Evolutionary conservation across 2,797 vertebrate species (phyloP), one percentile per base, ranked within the genome.

Genomic region (Cyprinella venusta): DNA sequence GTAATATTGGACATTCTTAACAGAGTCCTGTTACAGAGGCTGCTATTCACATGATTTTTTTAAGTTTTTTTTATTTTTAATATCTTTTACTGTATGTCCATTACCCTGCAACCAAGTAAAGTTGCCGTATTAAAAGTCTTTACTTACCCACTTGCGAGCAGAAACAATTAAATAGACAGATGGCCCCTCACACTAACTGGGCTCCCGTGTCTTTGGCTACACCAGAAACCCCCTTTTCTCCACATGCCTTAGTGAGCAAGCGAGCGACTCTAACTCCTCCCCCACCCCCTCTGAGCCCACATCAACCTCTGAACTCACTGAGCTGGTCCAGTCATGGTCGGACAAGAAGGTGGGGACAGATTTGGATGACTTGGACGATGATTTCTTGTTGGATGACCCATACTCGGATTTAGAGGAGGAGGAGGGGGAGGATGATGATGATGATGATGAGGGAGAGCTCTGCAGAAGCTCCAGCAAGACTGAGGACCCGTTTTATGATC

Each of bases 401-500:
- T 96, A 91, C 91, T 95, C 89, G 88, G 94, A 95, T 93, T 93
- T 95, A 64, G 94, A 92, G 91, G 92, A 93, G 42, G 90, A 91
- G 70, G 83, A 76, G 30, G 86, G 3, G 67, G 72, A 33, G 45
- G 76, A 91, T 85, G 92, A 93, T 90, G 92, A 91, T 85, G 92
- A 93, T 90, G 94, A 94, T 87, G 92, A 94, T 89, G 95, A 93
- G 91, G 90, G 91, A 88, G 92, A 90, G 88, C 90, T 91, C 90
- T 93, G 90, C 93, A 92, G 81, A 89, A 92, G 91, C 91, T 94
- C 95, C 94, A 92, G 95, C 94, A 95, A 96, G 96, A 95, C 96
- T 96, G 96, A 94, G 95, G 98, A 99, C 95, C 98, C 98, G 91
- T 99, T 99, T 99, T 99, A 98, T 95, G 98, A 99, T 95, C 97